These are phyloP conservation scores for Eumeta japonica DNA, from an alignment of 1,140 invertebrate genomes.

Conservation along the genomic window DNA sequence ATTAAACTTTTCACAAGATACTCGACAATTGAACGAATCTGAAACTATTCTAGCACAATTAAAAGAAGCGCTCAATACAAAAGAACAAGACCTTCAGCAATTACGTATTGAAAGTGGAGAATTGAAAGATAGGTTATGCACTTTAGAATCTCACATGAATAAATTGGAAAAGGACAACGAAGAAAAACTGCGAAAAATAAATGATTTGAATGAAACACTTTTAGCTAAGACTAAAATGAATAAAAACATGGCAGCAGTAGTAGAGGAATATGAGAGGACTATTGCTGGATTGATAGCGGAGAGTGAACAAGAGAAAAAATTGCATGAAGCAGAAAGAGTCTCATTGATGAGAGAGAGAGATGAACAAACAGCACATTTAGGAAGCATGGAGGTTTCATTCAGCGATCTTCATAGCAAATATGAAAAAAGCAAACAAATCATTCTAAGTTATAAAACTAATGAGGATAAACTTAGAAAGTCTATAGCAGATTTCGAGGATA, in stretches of 20 bases:
- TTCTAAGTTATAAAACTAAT: constrained; percentile 45
- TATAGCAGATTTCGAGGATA: constrained; percentile 43
- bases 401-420: constrained; percentile 71
- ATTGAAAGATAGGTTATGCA: constrained; percentile 33
- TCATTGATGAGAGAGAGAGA: constrained; percentile 59
- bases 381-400: constrained; percentile 75
- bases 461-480: constrained; percentile 44
- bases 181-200: constrained; percentile 35
- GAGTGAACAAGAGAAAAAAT: constrained; percentile 59
- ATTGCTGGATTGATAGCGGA: constrained; percentile 65
- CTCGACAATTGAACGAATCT: constrained; percentile 29
- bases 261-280: constrained; percentile 69
- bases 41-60: constrained; percentile 34
- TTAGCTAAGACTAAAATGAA: constrained; percentile 37
- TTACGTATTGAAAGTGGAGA: constrained; percentile 39
- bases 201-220: constrained; percentile 34
- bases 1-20: constrained; percentile 18
- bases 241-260: constrained; percentile 57
- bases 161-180: constrained; percentile 29
- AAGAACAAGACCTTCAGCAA: constrained; percentile 41
- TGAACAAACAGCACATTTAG: constrained; percentile 70
- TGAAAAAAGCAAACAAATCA: constrained; percentile 51
- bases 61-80: constrained; percentile 41
- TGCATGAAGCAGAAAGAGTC: constrained; percentile 39
- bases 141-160: constrained; percentile 38